Conservation (phyloP, 1,140 invertebrate species). For the Pogonomyrmex californicus region DNA sequence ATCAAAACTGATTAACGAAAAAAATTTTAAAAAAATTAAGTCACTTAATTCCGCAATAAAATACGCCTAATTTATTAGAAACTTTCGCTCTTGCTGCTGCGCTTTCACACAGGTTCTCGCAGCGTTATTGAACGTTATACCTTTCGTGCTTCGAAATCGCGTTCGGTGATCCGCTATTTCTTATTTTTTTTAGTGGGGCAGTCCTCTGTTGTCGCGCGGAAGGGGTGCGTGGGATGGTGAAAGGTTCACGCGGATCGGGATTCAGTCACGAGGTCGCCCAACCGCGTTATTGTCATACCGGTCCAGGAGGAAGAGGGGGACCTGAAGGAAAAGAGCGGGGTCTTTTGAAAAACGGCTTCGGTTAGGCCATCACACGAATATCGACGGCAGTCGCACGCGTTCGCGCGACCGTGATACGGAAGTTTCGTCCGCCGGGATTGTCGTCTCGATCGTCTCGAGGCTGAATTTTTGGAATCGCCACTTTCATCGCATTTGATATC, state of each 20-base stretch:
- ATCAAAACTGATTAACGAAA: neutral
- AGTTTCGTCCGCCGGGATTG: neutral
- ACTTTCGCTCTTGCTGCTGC: neutral
- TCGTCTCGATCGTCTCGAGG: neutral
- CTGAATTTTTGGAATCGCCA: neutral
- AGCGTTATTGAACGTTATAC: neutral
- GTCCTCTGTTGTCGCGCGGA: neutral
- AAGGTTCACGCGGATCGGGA: conserved; percentile 31
- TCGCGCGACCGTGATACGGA: conserved; percentile 63
- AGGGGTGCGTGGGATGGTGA: conserved; percentile 56
- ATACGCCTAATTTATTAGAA: neutral
- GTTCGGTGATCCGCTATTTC: conserved; percentile 17
- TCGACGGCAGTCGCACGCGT: conserved; percentile 58
- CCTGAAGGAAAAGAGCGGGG: conserved; percentile 23
- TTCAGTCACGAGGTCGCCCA: conserved; percentile 24
- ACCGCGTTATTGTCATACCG: neutral
- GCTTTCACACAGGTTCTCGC: neutral
- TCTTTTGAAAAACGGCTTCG: conserved; percentile 72
- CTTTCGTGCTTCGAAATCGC: conserved; percentile 13
- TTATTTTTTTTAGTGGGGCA: conserved; percentile 6
- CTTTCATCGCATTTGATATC: neutral
- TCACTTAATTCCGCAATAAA: neutral
- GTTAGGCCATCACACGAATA: conserved; percentile 54
- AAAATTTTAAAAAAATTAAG: neutral
- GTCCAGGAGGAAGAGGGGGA: conserved; percentile 16